These are phyloP conservation scores for Corythornis madagascariensis DNA, from an alignment of 2,113 vertebrate species.

Conservation along the genomic window DNA sequence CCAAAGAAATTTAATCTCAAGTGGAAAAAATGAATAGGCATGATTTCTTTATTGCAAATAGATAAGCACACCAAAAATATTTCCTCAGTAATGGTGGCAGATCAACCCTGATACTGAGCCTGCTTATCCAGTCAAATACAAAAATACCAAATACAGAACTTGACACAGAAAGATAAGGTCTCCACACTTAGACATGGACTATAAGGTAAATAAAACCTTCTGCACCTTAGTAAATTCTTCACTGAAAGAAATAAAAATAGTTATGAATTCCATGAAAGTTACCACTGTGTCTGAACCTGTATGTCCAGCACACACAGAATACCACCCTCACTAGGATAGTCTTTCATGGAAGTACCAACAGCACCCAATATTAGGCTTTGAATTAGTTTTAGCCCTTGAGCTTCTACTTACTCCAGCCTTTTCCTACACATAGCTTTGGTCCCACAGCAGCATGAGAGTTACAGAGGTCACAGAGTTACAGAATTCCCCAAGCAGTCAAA, in stretches of 20 bases:
- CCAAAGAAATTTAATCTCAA: not conserved
- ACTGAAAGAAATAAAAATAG: not conserved
- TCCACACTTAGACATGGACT: not conserved
- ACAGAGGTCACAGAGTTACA: not conserved
- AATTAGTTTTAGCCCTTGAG: not conserved
- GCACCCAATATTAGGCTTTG: not conserved
- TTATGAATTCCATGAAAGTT: not conserved
- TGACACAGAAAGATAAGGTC: not conserved
- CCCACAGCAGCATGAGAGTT: not conserved
- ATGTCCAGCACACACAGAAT: not conserved
- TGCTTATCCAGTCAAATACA: not conserved
- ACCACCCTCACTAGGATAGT: not conserved
- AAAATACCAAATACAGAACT: not conserved
- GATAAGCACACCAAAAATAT: not conserved
- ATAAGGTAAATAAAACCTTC: not conserved
- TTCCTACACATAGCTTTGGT: not conserved
- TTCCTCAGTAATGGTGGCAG: not conserved
- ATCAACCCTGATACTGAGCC: not conserved
- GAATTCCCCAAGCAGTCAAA: not conserved
- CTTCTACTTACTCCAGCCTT: not conserved
- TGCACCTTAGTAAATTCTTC: not conserved
- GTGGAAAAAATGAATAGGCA: accelerated
- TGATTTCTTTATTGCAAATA: not conserved
- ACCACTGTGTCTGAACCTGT: not conserved
- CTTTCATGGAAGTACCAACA: not conserved